These are phyloP conservation scores for Onychostoma macrolepis DNA, from an alignment of 2,113 vertebrate genomes.

Conservation along the genomic window DNA sequence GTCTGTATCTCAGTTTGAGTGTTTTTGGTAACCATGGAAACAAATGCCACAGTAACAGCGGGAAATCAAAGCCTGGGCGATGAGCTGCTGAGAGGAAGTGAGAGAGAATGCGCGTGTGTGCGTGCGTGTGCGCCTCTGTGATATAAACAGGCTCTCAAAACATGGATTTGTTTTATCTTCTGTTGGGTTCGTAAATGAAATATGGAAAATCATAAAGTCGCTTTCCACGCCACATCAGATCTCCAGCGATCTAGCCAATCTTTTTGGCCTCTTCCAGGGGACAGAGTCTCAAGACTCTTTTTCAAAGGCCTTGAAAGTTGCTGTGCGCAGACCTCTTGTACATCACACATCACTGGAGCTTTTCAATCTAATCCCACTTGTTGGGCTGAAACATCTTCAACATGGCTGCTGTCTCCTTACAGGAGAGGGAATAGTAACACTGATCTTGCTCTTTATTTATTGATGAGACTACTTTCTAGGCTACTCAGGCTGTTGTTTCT, in stretches of 20 bases:
- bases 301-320: neutral
- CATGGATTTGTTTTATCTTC: constrained; percentile 29
- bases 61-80: constrained; percentile 38
- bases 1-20: constrained; percentile 48
- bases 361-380: neutral
- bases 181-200: constrained; percentile 16
- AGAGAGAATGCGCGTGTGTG: constrained; percentile 3
- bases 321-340: neutral
- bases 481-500: neutral
- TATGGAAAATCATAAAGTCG: constrained; percentile 9
- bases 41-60: constrained; percentile 51
- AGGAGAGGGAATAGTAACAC: neutral
- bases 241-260: neutral
- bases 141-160: constrained; percentile 36
- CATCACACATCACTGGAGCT: neutral
- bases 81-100: constrained; percentile 30
- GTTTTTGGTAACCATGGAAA: constrained; percentile 55
- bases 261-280: neutral
- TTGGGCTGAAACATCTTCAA: neutral
- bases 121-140: neutral
- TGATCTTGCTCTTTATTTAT: constrained; percentile 13
- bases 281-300: neutral
- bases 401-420: neutral
- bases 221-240: constrained; percentile 7
- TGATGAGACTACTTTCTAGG: neutral